Percentiles rank a stretch among this genome's conserved stretches.
Evolutionary conservation across 2,113 vertebrate species (phyloP).

Genomic region (Epinephelus lanceolatus): DNA sequence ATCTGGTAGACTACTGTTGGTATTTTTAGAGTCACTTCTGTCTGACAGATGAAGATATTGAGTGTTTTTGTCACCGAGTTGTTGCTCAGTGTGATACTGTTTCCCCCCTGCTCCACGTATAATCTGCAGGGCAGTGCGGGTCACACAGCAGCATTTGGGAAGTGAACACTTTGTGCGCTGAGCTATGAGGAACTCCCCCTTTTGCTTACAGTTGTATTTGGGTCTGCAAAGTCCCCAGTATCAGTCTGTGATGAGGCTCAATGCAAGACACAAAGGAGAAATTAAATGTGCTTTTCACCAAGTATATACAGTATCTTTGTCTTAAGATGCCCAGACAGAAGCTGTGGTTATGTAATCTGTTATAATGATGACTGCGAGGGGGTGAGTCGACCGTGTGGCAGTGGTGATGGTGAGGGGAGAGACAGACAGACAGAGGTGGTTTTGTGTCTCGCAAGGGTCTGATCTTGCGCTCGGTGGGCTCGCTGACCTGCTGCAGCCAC

Average conservation of each 20-base stretch:
- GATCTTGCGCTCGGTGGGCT: constrained; percentile 33
- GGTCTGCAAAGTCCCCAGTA: not conserved
- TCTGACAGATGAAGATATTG: constrained; percentile 32
- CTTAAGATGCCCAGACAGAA: constrained; percentile 40
- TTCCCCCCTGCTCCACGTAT: not conserved
- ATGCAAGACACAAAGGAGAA: not conserved
- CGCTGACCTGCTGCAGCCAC: constrained; percentile 64
- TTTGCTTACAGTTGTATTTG: not conserved
- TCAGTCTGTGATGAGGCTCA: not conserved
- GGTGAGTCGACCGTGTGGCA: not conserved
- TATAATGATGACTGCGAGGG: constrained; percentile 20
- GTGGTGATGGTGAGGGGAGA: not conserved
- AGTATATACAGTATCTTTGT: constrained; percentile 14
- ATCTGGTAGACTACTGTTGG: constrained; percentile 19
- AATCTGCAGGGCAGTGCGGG: constrained; percentile 24
- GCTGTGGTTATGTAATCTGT: constrained; percentile 65
- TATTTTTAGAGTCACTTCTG: constrained; percentile 20
- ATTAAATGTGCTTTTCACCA: not conserved
- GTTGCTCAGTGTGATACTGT: not conserved
- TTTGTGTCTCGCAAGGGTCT: constrained; percentile 29
- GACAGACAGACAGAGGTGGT: constrained; percentile 35
- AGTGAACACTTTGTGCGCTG: not conserved
- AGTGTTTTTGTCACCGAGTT: constrained; percentile 27
- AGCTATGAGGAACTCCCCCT: not conserved
- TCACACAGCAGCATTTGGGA: constrained; percentile 26